A percentile compares a stretch with the other conserved stretches of the same genome.
Conservation (phyloP, 2,797 vertebrate species). For the Rhinogobio ventralis region DNA sequence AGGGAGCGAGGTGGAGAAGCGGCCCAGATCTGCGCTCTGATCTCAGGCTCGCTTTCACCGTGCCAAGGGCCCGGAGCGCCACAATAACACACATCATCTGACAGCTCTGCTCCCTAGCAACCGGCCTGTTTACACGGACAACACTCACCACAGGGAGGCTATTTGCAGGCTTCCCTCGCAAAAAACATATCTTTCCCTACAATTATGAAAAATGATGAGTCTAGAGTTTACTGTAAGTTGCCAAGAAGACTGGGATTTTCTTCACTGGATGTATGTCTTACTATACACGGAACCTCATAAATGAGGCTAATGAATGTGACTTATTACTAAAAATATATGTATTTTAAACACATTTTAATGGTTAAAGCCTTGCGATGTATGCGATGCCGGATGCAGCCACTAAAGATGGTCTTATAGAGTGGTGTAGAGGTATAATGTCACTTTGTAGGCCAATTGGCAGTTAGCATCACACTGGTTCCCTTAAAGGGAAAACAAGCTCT, state of each 20-base stretch:
- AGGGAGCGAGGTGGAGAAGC: slow-evolving; percentile 49
- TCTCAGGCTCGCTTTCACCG: slow-evolving; percentile 38
- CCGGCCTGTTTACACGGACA: slow-evolving; percentile 55
- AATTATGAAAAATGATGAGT: slow-evolving; percentile 44
- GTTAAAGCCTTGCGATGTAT: slow-evolving; percentile 30
- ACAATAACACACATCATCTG: slow-evolving; percentile 57
- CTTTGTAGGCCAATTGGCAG: too few relatives aligned
- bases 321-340: background rate
- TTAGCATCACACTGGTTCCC: too few relatives aligned
- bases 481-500: too few relatives aligned
- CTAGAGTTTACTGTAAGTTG: slow-evolving; percentile 11
- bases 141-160: slow-evolving; percentile 40
- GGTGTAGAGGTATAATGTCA: too few relatives aligned
- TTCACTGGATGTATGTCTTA: background rate
- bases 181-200: slow-evolving; percentile 32
- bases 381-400: too few relatives aligned
- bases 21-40: slow-evolving; percentile 54
- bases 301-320: slow-evolving; percentile 21
- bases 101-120: slow-evolving; percentile 55
- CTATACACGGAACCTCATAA: background rate
- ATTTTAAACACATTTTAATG: background rate
- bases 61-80: slow-evolving; percentile 43
- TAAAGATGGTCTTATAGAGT: too few relatives aligned
- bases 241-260: slow-evolving; percentile 16
- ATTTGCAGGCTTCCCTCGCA: background rate